These are phyloP conservation scores for Xestobium rufovillosum DNA, from an alignment of 2,888 invertebrate species.

Conservation along the genomic window DNA sequence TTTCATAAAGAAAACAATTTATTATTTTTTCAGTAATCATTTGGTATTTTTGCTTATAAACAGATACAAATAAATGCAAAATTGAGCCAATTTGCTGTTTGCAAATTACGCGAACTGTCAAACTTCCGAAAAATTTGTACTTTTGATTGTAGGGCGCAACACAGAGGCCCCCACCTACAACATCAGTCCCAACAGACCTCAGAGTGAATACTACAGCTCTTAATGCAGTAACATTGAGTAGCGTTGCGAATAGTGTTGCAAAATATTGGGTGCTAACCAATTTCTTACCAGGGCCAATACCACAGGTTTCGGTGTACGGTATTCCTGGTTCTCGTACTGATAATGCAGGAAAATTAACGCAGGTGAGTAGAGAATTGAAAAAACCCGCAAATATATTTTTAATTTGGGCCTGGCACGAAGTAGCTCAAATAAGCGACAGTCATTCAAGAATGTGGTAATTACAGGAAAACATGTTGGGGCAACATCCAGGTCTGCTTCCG, in stretches of 20 bases:
- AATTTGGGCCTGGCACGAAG: constrained; percentile 1
- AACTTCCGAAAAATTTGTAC: too few species aligned
- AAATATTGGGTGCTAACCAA: constrained; percentile 81
- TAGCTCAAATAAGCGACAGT: background rate
- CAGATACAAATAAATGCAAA: too few species aligned
- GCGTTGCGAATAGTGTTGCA: constrained; percentile 64
- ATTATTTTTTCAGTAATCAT: too few species aligned
- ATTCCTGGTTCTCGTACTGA: constrained; percentile 53
- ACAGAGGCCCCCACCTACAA: constrained; percentile 46
- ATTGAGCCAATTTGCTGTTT: too few species aligned
- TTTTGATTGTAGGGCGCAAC: too few species aligned
- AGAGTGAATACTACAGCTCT: constrained; percentile 58
- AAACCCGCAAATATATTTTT: constrained; percentile 3
- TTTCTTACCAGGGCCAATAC: constrained; percentile 68
- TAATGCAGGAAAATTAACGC: constrained; percentile 53
- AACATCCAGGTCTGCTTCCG: constrained; percentile 44
- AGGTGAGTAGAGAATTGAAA: constrained; percentile 40
- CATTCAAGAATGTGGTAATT: constrained; percentile 17
- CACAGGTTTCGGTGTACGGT: constrained; percentile 66
- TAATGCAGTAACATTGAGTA: constrained; percentile 62
- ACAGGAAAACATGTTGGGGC: constrained; percentile 47
- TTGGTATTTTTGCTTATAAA: too few species aligned
- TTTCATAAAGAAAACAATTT: too few species aligned
- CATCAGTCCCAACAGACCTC: constrained; percentile 53
- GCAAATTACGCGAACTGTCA: too few species aligned